A percentile compares a stretch with the other conserved stretches of the same genome.
Conservation (phyloP, 1,140 invertebrate genomes). For the Charaxes varanes region DNA sequence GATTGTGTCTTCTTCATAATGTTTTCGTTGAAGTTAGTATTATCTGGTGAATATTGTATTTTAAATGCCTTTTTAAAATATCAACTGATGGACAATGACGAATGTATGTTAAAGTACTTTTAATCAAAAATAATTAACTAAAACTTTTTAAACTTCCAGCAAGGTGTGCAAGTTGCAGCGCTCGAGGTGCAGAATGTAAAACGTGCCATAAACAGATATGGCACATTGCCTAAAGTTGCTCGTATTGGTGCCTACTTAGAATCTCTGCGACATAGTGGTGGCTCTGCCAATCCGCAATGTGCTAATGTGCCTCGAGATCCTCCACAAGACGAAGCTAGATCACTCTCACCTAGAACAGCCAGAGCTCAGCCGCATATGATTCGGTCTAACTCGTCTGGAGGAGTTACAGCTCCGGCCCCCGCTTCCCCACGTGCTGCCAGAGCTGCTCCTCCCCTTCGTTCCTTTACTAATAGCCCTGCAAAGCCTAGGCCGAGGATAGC, state of each 20-base stretch:
- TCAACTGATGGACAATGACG: neutral
- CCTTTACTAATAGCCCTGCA: conserved; percentile 73
- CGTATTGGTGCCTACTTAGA: conserved; percentile 96
- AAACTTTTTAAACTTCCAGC: conserved; percentile 39
- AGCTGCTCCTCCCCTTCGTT: conserved; percentile 69
- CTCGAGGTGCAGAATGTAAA: conserved; percentile 98
- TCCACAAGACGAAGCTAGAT: conserved; percentile 70
- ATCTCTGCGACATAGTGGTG: conserved; percentile 88
- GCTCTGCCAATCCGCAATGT: conserved; percentile 32
- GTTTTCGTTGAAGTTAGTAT: too few relatives aligned
- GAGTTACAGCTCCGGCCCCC: conserved; percentile 78
- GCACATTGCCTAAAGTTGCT: conserved; percentile 95
- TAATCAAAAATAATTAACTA: too few relatives aligned
- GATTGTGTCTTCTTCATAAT: too few relatives aligned
- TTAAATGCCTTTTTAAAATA: too few relatives aligned
- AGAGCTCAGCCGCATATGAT: conserved; percentile 87
- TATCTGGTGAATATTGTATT: too few relatives aligned
- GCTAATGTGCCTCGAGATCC: conserved; percentile 50
- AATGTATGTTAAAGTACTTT: too few relatives aligned
- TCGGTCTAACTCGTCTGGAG: conserved; percentile 87
- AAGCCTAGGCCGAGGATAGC: conserved; percentile 79
- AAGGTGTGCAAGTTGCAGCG: conserved; percentile 87
- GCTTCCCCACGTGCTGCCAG: conserved; percentile 59
- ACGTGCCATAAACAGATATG: conserved; percentile 96
- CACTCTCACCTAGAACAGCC: conserved; percentile 76